A percentile compares a stretch with the other conserved stretches of the same genome.
These are phyloP conservation scores for Ernsta delagoae DNA, from an alignment of 2,888 invertebrate species.

Conservation along the genomic window DNA sequence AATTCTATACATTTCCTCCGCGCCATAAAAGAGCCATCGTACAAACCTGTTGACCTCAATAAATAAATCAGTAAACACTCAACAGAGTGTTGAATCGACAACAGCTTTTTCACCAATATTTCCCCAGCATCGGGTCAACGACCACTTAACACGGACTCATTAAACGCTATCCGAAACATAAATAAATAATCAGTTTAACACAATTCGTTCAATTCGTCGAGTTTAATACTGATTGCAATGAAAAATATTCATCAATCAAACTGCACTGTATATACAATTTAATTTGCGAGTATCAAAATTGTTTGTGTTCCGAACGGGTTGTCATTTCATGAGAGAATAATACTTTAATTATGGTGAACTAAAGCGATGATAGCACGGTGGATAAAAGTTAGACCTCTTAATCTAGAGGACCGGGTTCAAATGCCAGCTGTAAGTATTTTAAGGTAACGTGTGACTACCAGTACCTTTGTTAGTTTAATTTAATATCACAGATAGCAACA, in stretches of 20 bases:
- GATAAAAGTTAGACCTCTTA: too few species aligned
- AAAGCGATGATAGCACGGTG: too few species aligned
- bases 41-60: neutral
- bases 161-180: conserved; percentile 12
- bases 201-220: conserved; percentile 19
- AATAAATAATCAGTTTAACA: conserved; percentile 26
- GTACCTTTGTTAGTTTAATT: too few species aligned
- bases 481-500: too few species aligned
- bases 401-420: too few species aligned
- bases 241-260: conserved; percentile 9
- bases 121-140: conserved; percentile 13
- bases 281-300: neutral
- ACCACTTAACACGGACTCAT: conserved; percentile 18
- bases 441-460: too few species aligned
- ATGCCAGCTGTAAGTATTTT: too few species aligned
- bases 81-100: neutral
- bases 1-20: too few species aligned
- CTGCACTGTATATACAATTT: neutral
- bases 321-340: neutral
- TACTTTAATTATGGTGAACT: too few species aligned
- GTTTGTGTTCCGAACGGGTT: neutral
- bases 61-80: conserved; percentile 8
- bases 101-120: conserved; percentile 10
- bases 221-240: conserved; percentile 18
- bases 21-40: too few species aligned